Percentiles rank a stretch among this genome's conserved stretches.
Evolutionary conservation across 2,888 invertebrate species (phyloP).

Genomic region (Troides aeacus): DNA sequence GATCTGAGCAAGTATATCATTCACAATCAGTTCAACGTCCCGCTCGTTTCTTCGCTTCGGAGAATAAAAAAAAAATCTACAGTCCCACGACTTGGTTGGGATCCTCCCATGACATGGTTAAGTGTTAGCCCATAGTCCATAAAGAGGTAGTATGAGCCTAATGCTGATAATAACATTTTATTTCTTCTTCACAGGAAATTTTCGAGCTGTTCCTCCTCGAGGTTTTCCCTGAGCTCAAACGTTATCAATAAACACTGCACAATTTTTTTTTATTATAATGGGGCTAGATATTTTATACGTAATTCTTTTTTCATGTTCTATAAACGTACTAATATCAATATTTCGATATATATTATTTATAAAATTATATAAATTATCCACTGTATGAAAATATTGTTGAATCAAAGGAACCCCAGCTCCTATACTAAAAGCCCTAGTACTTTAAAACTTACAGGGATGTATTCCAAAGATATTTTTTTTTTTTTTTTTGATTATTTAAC

Average conservation of each 20-base stretch:
- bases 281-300: slow-evolving; percentile 1
- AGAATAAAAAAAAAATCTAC: no score
- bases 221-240: slow-evolving; percentile 85
- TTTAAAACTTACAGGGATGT: slow-evolving; percentile 31
- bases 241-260: slow-evolving; percentile 65
- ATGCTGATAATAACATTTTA: background rate
- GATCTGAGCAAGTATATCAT: no score
- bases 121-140: no score
- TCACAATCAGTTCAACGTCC: no score
- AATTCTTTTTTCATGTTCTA: background rate
- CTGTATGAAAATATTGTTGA: background rate
- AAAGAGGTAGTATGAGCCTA: no score
- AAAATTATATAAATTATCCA: background rate
- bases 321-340: background rate
- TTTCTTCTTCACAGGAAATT: slow-evolving; percentile 77
- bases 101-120: no score
- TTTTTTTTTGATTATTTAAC: slow-evolving; percentile 37
- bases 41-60: no score
- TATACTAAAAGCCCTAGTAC: slow-evolving; percentile 9
- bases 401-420: slow-evolving; percentile 8
- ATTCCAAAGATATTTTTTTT: slow-evolving; percentile 25
- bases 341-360: background rate
- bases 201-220: slow-evolving; percentile 84
- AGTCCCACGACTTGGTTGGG: no score
- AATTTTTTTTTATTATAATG: slow-evolving; percentile 16